Conservation (phyloP, 2,797 vertebrate species). For the Pseudopleuronectes americanus region DNA sequence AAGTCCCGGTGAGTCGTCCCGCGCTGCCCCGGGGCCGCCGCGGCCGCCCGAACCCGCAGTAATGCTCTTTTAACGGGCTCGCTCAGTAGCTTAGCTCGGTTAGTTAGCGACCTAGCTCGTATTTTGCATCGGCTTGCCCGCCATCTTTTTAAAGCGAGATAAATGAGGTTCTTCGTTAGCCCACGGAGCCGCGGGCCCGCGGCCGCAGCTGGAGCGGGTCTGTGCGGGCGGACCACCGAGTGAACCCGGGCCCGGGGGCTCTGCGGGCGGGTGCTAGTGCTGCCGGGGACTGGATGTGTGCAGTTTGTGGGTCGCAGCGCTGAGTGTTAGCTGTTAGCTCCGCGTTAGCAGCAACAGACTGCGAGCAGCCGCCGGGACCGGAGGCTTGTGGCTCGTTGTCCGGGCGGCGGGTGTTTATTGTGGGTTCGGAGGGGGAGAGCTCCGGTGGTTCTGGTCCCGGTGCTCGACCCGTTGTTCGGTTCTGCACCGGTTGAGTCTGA, state of each 20-base stretch:
- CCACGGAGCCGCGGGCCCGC: slow-evolving; percentile 2
- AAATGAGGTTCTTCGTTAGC: slow-evolving; percentile 54
- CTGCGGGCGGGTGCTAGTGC: accelerated
- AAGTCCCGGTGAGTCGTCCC: not conserved
- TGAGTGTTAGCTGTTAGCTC: slow-evolving; percentile 52
- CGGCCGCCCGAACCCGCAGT: not conserved
- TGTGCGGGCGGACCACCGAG: not conserved
- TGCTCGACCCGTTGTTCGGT: too few species aligned
- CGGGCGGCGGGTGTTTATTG: not conserved
- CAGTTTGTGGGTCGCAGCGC: slow-evolving; percentile 7
- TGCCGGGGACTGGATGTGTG: not conserved
- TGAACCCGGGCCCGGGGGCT: not conserved
- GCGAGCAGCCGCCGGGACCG: slow-evolving; percentile 22
- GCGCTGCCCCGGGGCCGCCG: not conserved
- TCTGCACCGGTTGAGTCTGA: not conserved
- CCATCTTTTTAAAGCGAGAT: slow-evolving; percentile 80
- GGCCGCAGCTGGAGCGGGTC: not conserved
- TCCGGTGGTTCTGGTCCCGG: too few species aligned
- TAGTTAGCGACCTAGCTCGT: slow-evolving; percentile 49
- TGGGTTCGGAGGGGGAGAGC: too few species aligned
- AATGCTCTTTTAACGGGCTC: slow-evolving; percentile 17
- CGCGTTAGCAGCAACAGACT: slow-evolving; percentile 38
- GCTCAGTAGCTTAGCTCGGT: slow-evolving; percentile 52
- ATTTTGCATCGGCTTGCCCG: slow-evolving; percentile 72
- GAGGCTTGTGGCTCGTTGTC: slow-evolving; percentile 33